Base-by-base conservation (phyloP, 2,888 invertebrate genomes). In the Nycteola revayana region DNA sequence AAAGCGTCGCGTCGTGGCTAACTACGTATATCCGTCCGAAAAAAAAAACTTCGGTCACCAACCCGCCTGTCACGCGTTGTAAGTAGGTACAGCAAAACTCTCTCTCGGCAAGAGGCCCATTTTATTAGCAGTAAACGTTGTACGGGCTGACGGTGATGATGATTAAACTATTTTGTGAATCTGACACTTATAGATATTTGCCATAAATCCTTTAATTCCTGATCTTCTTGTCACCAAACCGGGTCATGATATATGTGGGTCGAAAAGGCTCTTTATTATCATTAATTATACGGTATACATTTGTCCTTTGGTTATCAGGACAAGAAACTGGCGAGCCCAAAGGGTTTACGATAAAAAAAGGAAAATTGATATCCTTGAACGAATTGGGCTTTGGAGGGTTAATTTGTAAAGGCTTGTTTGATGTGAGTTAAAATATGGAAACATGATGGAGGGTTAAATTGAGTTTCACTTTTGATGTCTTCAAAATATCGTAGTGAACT, bases 171-270 rank as follows among this genome's bases (percentile, higher is more conserved):
- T n/a, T n/a, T n/a, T 14, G 5, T 14, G 14, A 2, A 14, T 14
- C 5, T 14, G 14, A 3, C 14, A 14, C 14, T 5, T 14, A 2
- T 14, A 14, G 3, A 14, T 2, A 2, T 14, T 3, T 10, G n/a
- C 11, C 39, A 56, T 58, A 55, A 59, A 64, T 57, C 53, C 47
- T 32, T 41, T 65, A 60, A 65, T 60, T 60, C 40, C 36, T 54
- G 56, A 63, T 58, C 60, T 42, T 49, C 67, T 58, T 56, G 63
- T 52, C 54, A 25, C 32, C 32, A 36, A 34, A 44, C 50, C 56
- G 27, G 49, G 30, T 22, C 32, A 45, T 66, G 61, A 67, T 59
- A 48, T 53, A 67, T 59, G 39, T 34, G 50, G 56, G 51, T 41
- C 39, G 10, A 9, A 30, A 36, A 44, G 35, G 5, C 50, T 48